Percentiles rank a stretch among this genome's conserved stretches.
phyloP scores from a whole-genome alignment of 2,888 invertebrate genomes.

The Himalopsyche kuldschensis region DNA sequence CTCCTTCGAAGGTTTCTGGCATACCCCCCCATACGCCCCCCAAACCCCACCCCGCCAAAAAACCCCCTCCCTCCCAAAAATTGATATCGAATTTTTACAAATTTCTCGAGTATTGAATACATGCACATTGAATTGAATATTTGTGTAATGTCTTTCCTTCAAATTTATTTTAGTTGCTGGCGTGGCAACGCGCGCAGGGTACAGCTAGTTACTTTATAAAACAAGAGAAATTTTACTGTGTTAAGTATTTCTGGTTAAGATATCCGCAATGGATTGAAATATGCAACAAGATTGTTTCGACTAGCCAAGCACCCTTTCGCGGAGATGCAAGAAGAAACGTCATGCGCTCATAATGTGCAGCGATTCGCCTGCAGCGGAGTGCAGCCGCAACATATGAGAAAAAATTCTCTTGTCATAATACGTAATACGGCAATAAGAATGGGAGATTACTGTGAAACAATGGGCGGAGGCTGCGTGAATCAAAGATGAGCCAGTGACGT shows the following conservation, averaged over 20 bases:
- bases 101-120: too few relatives aligned
- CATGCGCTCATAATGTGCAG: background rate
- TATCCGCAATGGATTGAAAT: background rate
- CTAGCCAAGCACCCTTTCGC: background rate
- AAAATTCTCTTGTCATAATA: slow-evolving; percentile 38
- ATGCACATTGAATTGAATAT: too few relatives aligned
- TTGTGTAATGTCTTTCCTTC: too few relatives aligned
- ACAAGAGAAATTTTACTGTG: too few relatives aligned
- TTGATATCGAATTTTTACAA: too few relatives aligned
- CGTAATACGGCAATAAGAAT: slow-evolving; percentile 40
- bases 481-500: slow-evolving; percentile 29
- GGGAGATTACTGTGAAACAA: slow-evolving; percentile 39
- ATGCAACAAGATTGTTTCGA: background rate
- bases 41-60: too few relatives aligned
- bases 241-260: background rate
- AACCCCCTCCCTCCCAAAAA: too few relatives aligned
- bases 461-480: slow-evolving; percentile 24
- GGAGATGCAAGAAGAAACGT: background rate
- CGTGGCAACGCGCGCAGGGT: too few relatives aligned
- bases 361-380: background rate
- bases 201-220: too few relatives aligned
- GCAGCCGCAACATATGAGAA: slow-evolving; percentile 21
- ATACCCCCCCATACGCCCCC: too few relatives aligned
- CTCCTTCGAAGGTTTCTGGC: too few relatives aligned
- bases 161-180: too few relatives aligned